Conservation (phyloP, 1,140 invertebrate species). For the Caenorhabditis inopinata region DNA sequence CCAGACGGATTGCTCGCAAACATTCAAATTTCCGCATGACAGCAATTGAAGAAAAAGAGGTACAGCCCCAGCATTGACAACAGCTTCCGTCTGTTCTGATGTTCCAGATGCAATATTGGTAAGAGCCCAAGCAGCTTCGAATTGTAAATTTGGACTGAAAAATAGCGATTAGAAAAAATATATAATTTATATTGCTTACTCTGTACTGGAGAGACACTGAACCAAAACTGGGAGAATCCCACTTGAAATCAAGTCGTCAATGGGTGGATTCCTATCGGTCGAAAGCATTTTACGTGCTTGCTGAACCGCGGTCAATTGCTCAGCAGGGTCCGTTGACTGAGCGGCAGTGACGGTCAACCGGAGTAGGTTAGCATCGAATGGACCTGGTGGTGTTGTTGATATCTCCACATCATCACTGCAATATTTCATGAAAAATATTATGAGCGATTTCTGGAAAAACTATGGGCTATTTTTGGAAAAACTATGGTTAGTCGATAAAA, state of each 20-base stretch:
- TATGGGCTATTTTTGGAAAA: no score
- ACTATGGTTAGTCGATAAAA: no score
- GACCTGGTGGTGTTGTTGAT: conserved; percentile 23
- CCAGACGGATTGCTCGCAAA: conserved; percentile 98
- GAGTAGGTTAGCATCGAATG: conserved; percentile 43
- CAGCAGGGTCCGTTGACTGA: conserved; percentile 54
- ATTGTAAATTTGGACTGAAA: conserved; percentile 84
- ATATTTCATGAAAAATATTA: no score
- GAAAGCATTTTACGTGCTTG: conserved; percentile 82
- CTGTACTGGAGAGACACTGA: conserved; percentile 81
- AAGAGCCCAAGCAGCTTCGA: conserved; percentile 97
- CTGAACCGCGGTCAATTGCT: conserved; percentile 61
- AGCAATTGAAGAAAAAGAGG: conserved; percentile 88
- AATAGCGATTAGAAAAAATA: conserved; percentile 39
- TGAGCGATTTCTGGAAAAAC: no score
- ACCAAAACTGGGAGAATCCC: conserved; percentile 92
- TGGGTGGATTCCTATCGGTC: conserved; percentile 96
- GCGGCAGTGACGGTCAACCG: conserved; percentile 59
- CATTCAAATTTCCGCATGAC: conserved; percentile 86
- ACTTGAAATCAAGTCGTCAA: conserved; percentile 87
- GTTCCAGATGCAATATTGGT: conserved; percentile 98
- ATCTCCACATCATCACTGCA: conserved; percentile 48
- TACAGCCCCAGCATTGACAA: conserved; percentile 88
- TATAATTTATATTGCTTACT: conserved; percentile 72
- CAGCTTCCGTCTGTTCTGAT: conserved; percentile 89